phyloP scores from a whole-genome alignment of 2,888 invertebrate genomes.

The Erebia epiphron region DNA sequence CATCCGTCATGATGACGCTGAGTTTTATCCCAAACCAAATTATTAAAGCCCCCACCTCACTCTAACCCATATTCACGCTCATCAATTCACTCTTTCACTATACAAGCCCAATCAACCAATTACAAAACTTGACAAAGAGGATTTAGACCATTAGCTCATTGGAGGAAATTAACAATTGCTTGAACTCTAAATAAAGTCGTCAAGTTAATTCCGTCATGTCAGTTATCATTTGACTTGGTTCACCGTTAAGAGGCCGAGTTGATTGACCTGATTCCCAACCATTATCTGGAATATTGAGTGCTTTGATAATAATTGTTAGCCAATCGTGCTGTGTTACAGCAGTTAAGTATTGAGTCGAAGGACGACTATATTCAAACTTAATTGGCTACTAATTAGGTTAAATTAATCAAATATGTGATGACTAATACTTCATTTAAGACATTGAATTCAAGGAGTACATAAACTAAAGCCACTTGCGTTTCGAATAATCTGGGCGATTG shows the following conservation, averaged over 20 bases:
- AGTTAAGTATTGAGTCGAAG: constrained; percentile 20
- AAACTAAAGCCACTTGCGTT: too few relatives aligned
- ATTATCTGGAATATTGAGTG: constrained; percentile 39
- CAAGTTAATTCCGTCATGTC: constrained; percentile 75
- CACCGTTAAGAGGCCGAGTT: constrained; percentile 52
- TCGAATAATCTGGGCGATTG: too few relatives aligned
- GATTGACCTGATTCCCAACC: constrained; percentile 57
- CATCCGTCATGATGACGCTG: constrained; percentile 1
- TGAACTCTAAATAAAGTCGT: constrained; percentile 77
- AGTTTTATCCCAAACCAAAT: background rate
- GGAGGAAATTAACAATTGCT: constrained; percentile 82
- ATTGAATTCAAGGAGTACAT: background rate
- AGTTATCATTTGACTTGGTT: constrained; percentile 73
- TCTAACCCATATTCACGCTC: constrained; percentile 32
- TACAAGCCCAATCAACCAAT: constrained; percentile 55
- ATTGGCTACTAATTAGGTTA: constrained; percentile 27
- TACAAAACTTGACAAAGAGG: constrained; percentile 71
- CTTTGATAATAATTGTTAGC: constrained; percentile 35
- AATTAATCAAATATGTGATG: constrained; percentile 8
- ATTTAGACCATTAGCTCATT: constrained; percentile 79
- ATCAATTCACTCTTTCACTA: constrained; percentile 43
- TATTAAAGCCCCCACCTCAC: constrained; percentile 23
- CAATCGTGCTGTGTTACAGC: constrained; percentile 26
- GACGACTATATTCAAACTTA: constrained; percentile 24
- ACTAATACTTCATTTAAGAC: background rate